These are phyloP conservation scores for Pantala flavescens DNA, from an alignment of 1,140 invertebrate species.

Conservation along the genomic window DNA sequence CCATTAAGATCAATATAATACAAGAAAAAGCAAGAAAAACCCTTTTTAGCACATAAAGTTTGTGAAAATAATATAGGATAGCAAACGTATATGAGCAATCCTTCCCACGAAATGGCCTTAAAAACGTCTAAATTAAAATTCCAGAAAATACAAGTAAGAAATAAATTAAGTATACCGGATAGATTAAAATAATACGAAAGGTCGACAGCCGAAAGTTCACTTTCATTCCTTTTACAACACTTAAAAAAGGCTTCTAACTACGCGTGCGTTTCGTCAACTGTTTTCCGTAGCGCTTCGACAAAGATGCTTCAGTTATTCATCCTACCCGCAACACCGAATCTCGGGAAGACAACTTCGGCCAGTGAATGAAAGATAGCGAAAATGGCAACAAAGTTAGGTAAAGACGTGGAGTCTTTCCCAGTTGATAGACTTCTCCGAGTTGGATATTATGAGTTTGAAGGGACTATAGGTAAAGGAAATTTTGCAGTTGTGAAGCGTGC, in stretches of 20 bases:
- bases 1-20: no score
- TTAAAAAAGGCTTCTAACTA: background rate
- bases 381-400: constrained; percentile 5
- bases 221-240: no score
- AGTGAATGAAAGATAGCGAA: constrained; percentile 9
- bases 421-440: constrained; percentile 75
- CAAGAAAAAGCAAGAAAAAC: no score
- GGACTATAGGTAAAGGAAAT: constrained; percentile 96
- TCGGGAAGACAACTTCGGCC: constrained; percentile 6
- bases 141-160: no score
- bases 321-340: constrained; percentile 2
- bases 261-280: background rate
- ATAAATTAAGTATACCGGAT: no score
- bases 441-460: constrained; percentile 93
- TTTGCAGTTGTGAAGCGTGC: constrained; percentile 98
- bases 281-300: background rate
- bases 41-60: no score
- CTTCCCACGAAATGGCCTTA: no score
- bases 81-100: no score
- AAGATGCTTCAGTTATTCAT: background rate
- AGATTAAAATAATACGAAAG: no score
- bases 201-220: no score
- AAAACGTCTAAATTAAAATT: no score
- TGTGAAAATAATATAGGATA: no score
- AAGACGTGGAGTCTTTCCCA: constrained; percentile 22